A percentile compares a stretch with the other conserved stretches of the same genome.
Evolutionary conservation across 2,113 vertebrate genomes (phyloP).

Genomic region (Nycticryphes semicollaris): DNA sequence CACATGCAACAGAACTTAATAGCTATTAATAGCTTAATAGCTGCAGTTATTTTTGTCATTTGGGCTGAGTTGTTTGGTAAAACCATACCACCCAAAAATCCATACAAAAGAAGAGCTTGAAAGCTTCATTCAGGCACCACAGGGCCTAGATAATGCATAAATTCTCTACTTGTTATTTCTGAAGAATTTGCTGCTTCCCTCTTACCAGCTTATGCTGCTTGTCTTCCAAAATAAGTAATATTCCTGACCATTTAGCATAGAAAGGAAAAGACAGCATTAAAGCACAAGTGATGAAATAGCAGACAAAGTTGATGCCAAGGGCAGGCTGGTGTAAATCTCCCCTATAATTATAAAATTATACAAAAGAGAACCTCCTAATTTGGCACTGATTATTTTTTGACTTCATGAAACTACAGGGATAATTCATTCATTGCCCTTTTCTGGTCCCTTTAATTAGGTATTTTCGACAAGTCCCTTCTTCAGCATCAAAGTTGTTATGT

Average conservation of each 20-base stretch:
- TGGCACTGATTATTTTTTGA: constrained; percentile 45
- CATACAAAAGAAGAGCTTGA: not conserved
- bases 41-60: not conserved
- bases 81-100: not conserved
- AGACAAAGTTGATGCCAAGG: constrained; percentile 18
- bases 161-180: not conserved
- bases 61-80: not conserved
- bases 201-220: not conserved
- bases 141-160: not conserved
- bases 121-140: not conserved
- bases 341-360: constrained; percentile 58
- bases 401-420: constrained; percentile 28
- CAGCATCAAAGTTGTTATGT: not conserved
- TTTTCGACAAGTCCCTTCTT: constrained; percentile 38
- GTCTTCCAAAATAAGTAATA: not conserved
- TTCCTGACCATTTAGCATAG: not conserved
- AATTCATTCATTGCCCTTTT: constrained; percentile 67
- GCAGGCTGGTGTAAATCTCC: not conserved
- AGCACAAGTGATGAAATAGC: not conserved
- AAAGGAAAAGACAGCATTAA: not conserved
- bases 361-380: constrained; percentile 33
- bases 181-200: not conserved
- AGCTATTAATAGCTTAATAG: no score
- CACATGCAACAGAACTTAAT: not conserved
- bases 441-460: constrained; percentile 37